Base-by-base conservation (phyloP, 2,888 invertebrate genomes). In the Epirrhoe tristata region DNA sequence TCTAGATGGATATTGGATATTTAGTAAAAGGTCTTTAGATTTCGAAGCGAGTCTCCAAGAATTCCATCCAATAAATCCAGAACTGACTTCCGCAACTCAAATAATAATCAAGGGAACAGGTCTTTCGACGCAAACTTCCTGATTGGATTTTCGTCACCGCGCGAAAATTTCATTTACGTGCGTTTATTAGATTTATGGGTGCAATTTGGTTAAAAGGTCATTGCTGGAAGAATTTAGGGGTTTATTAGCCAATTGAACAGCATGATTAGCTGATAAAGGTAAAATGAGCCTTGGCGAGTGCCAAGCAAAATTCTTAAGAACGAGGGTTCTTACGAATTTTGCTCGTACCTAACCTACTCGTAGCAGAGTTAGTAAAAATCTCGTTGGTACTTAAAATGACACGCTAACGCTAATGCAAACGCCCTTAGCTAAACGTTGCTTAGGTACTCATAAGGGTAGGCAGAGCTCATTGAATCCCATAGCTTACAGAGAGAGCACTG, bases 141-240 rank as follows among this genome's bases (percentile, higher is more conserved):
- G 57, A 71, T 68, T 67, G 54, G 46, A 54, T 67, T 56, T 63
- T 65, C 61, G 70, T 67, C 68, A 58, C 63, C 51, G 46, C 57
- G 58, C 54, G 55, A 52, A 65, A 66, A 68, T 63, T 60, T 60
- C 56, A 68, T 67, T 69, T 71, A 62, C 34, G 54, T 50, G 31
- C 61, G 63, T 63, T 54, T 66, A 71, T 69, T 69, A 63, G 67
- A 71, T 71, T 73, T 73, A 67, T 62, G 46, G 56, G 65, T 54
- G 36, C 53, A 53, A 53, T 61, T 66, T 0, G 48, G 48, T 48
- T 16, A 16, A 48, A 16, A 14, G 14, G 48, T 48, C 16, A 6
- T 48, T 48, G 16, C 14, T 14, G 48, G 39, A 48, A 48, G 48
- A 48, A 48, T 48, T 48, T 43, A 43, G 39, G 10, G 39, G 39